Base-by-base conservation (phyloP, 1,140 invertebrate genomes). In the Sminthurides bifidus region DNA sequence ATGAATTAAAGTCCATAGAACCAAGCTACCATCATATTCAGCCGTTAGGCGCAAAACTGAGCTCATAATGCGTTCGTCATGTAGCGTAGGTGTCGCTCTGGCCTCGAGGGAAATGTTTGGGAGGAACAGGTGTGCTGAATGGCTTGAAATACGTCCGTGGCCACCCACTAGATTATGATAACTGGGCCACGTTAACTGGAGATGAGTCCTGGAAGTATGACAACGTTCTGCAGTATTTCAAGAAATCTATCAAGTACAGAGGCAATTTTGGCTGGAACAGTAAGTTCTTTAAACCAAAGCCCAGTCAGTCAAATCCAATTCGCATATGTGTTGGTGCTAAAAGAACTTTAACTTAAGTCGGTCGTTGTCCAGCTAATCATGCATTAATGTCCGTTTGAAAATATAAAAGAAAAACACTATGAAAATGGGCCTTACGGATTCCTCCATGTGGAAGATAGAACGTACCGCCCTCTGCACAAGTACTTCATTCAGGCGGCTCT, bases 171-270 rank as follows among this genome's bases (percentile, higher is more conserved):
- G 81, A 84, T 66, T 83, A 79, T 66, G 75, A 83, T 66, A 61
- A 70, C n/a, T 83, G 81, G 81, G 74, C 74, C 54, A 38, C 43
- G 37, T 61, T 72, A 49, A 43, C 46, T 0, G 72, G 77, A 14
- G 73, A 73, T 27, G 48, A 61, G 6, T 71, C 75, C 50, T 78
- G 79, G 78, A 73, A 74, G 19, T 81, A 75, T 63, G 70, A 76
- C 2, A 73, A 73, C 29, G 70, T 76, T 14, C 69, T 92, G 3
- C 83, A 83, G 0, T 92, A 92, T 63, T 94, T 94, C 66, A 81
- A 81, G 61, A 92, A 91, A 65, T 84, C 83, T 0, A 74, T 89
- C 69, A 85, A 90, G 55, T 67, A 49, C 23, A 33, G 29, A 17
- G 55, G 55, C 35, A 6, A 6, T 4, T 50, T 40, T 27, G 8